phyloP scores from a whole-genome alignment of 1,140 invertebrate species.

The Dinoponera quadriceps region DNA sequence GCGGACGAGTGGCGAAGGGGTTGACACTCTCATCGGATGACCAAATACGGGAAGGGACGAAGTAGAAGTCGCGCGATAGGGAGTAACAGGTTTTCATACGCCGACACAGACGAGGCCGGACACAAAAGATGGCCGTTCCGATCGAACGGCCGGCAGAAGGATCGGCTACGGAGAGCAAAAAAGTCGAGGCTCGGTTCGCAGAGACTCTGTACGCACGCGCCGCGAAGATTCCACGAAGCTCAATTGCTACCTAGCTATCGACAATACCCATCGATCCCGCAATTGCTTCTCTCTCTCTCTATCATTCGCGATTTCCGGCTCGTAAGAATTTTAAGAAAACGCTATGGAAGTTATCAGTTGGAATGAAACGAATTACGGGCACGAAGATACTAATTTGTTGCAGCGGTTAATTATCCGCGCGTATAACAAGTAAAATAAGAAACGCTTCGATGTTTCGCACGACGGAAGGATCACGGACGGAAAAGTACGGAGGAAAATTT shows the following conservation, averaged over 20 bases:
- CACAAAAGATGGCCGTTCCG: constrained; percentile 60
- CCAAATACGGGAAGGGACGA: constrained; percentile 67
- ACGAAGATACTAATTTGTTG: neutral
- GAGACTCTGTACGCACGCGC: neutral
- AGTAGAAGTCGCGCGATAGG: constrained; percentile 54
- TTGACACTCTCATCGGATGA: constrained; percentile 57
- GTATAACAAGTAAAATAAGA: too few species aligned
- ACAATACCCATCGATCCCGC: neutral
- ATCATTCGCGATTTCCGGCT: neutral
- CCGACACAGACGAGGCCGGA: constrained; percentile 21
- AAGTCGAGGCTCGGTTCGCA: constrained; percentile 54
- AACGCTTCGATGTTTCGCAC: too few species aligned
- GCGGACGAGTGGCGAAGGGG: neutral
- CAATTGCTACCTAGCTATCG: constrained; percentile 30
- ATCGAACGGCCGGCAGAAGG: constrained; percentile 52
- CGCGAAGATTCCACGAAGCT: constrained; percentile 17
- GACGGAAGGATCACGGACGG: too few species aligned
- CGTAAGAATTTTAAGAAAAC: constrained; percentile 10
- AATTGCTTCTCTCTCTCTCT: too few species aligned
- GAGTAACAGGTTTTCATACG: constrained; percentile 72
- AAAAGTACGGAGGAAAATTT: neutral
- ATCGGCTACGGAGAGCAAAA: constrained; percentile 43
- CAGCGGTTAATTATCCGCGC: neutral
- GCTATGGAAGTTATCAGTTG: neutral
- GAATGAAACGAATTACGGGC: neutral